A percentile compares a stretch with the other conserved stretches of the same genome.
Evolutionary conservation across 2,797 vertebrate genomes (phyloP).

Genomic region (Pseudochromis fuscus): DNA sequence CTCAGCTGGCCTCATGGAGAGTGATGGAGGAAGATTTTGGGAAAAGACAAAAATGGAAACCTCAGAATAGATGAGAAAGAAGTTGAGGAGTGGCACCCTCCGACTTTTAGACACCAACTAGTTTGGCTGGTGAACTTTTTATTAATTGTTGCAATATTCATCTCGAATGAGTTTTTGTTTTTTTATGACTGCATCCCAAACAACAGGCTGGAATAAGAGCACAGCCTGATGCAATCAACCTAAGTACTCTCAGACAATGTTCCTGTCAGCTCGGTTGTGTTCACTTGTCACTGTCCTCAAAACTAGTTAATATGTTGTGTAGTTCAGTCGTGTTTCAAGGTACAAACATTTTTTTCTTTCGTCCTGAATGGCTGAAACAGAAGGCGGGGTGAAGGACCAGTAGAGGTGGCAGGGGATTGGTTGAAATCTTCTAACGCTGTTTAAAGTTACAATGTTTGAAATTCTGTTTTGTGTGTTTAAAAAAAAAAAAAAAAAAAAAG

Average conservation of each 20-base stretch:
- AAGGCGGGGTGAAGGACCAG: not conserved
- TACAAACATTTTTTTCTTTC: no score
- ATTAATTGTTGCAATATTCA: not conserved
- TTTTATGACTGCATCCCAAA: not conserved
- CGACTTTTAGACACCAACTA: not conserved
- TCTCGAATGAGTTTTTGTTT: not conserved
- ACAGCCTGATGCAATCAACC: no score
- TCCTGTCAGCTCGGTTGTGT: not conserved
- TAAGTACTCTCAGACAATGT: not conserved
- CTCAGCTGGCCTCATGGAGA: not conserved
- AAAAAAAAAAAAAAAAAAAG: no score
- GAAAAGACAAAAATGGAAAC: slow-evolving; percentile 2
- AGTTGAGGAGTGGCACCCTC: not conserved
- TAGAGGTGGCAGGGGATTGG: not conserved
- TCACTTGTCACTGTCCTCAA: not conserved
- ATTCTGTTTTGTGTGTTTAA: no score
- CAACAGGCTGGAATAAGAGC: not conserved
- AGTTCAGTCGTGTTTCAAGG: not conserved
- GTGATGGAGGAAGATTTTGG: not conserved
- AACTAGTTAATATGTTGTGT: not conserved
- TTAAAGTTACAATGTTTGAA: no score
- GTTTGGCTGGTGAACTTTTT: not conserved
- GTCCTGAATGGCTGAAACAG: not conserved
- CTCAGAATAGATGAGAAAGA: slow-evolving; percentile 2
- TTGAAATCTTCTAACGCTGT: no score